These are phyloP conservation scores for Cryptotermes secundus DNA, from an alignment of 1,140 invertebrate genomes.

Conservation along the genomic window DNA sequence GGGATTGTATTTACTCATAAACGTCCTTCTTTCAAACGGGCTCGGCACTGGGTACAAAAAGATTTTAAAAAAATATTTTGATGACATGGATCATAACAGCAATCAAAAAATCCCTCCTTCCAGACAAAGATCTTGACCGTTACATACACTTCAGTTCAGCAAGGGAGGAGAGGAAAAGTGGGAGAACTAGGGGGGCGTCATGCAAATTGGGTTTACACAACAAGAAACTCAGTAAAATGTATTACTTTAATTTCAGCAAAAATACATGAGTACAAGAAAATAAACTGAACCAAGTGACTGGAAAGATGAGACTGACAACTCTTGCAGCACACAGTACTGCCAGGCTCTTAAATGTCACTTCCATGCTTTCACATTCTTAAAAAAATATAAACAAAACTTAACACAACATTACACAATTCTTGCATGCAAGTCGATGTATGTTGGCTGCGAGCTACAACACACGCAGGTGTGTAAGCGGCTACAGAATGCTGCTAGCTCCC, in stretches of 20 bases:
- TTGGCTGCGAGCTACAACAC: not conserved
- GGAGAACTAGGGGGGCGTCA: too few relatives aligned
- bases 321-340: not conserved
- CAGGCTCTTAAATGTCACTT: not conserved
- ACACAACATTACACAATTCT: not conserved
- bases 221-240: not conserved
- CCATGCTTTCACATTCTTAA: not conserved
- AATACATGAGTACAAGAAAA: not conserved
- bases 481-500: not conserved
- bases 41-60: conserved; percentile 37
- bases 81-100: not conserved
- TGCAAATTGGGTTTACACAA: not conserved
- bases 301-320: not conserved
- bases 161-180: not conserved
- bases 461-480: not conserved
- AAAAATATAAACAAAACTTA: not conserved
- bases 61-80: conserved; percentile 5
- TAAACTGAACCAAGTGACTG: not conserved
- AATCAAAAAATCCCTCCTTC: not conserved
- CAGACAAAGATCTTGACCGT: not conserved
- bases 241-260: not conserved
- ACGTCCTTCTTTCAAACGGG: conserved; percentile 40
- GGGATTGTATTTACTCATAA: conserved; percentile 42
- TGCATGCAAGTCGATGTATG: not conserved
- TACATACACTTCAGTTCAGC: not conserved